Base-by-base conservation (phyloP, 2,797 vertebrate species). In the Fundulus diaphanus region DNA sequence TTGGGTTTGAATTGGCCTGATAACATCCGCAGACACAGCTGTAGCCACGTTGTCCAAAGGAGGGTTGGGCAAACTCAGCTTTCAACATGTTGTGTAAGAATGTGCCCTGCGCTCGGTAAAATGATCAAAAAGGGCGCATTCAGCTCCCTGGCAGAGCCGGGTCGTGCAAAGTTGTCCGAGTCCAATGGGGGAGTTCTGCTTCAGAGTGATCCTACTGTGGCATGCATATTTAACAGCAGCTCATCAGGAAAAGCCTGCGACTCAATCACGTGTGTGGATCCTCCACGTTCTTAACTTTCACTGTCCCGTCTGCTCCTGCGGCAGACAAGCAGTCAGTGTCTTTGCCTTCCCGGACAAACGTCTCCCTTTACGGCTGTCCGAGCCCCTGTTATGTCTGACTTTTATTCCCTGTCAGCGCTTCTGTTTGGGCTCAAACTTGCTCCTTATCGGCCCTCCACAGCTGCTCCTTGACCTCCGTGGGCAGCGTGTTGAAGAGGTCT, bases 381-480 rank as follows among this genome's bases (percentile, higher is more conserved):
- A 73, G 42, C n/a, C 54, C 57, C 12, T 44, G 54, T 37, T 40
- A 72, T 46, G 52, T 74, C 27, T 67, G 20, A 42, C 68, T 31
- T 76, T 40, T 37, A 13, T 44, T 68, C 66, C 65, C 48, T n/a
- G n/a, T 69, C 67, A 68, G 52, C 40, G 52, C 49, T 31, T 2
- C 13, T 73, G 63, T 54, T 24, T 2, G 15, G 37, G 13, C 48
- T 98, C 96, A 98, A 31, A 94, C 96, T 89, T 97, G 97, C 83
- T 99, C 98, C 85, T 99, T 99, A 87, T 99, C 98, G 0, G 96
- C 96, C 91, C 97, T 95, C 96, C 97, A 97, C 3, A 99, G 96
- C 85, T 97, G 96, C 82, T 99, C 98, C 90, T 99, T 99, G 81
- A 99, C 96, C 72, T 99, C 98, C 0, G 97, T 87, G 0, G 98